Evolutionary conservation across 2,113 vertebrate genomes (phyloP).

Genomic region (Malurus melanocephalus): DNA sequence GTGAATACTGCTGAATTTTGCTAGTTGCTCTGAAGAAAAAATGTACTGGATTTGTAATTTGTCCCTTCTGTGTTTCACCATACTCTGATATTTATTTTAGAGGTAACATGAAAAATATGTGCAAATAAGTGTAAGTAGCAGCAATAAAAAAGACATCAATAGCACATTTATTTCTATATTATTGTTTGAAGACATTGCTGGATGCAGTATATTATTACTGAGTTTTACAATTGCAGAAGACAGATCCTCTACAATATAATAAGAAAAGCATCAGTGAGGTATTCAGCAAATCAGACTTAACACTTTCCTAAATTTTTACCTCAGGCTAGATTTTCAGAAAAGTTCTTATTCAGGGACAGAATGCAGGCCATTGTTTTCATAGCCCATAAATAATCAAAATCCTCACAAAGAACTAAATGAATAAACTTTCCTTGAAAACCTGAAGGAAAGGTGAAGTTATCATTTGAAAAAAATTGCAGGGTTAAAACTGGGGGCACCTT

Average conservation of each 20-base stretch:
- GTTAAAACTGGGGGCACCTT: not conserved
- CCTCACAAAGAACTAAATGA: not conserved
- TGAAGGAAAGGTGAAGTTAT: not conserved
- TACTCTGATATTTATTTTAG: not conserved
- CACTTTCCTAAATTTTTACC: not conserved
- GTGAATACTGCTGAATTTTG: not conserved
- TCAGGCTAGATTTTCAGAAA: not conserved
- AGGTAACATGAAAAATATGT: not conserved
- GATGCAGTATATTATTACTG: not conserved
- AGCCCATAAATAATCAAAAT: not conserved
- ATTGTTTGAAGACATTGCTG: not conserved
- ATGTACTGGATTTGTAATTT: not conserved
- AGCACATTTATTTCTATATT: not conserved
- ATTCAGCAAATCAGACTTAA: not conserved
- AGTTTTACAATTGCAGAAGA: not conserved
- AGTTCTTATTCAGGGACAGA: not conserved
- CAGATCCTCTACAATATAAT: not conserved
- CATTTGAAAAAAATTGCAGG: not conserved
- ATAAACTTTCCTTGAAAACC: not conserved
- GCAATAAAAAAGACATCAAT: not conserved
- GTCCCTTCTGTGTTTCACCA: not conserved
- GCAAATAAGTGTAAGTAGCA: not conserved
- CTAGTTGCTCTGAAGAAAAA: not conserved
- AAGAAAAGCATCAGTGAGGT: not conserved
- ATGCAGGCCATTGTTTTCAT: not conserved